Percentiles rank a stretch among this genome's conserved stretches.
Evolutionary conservation across 2,797 vertebrate genomes (phyloP).

Genomic region (Anolis apletophallus): DNA sequence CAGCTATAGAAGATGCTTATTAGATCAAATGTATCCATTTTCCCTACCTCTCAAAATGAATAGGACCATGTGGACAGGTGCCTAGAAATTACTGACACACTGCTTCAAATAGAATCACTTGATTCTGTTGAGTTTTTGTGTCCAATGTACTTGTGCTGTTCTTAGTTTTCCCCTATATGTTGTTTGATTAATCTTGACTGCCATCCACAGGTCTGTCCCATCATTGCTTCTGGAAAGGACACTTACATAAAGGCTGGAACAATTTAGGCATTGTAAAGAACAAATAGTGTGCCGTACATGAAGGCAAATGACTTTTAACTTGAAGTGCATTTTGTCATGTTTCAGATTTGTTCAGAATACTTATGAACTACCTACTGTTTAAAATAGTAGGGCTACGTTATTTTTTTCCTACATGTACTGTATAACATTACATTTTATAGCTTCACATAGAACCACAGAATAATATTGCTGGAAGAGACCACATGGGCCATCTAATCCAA

Average conservation of each 20-base stretch:
- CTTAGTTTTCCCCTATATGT: neutral
- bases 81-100: neutral
- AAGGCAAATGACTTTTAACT: slow-evolving; percentile 16
- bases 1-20: neutral
- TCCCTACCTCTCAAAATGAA: neutral
- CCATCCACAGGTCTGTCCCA: slow-evolving; percentile 66
- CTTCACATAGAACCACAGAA: neutral
- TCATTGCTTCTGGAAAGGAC: slow-evolving; percentile 49
- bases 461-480: too few species aligned
- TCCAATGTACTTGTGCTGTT: neutral
- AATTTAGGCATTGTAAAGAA: neutral
- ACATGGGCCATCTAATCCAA: too few species aligned
- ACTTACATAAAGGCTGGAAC: neutral
- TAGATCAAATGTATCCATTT: neutral
- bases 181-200: slow-evolving; percentile 63
- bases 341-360: neutral
- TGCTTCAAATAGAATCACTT: neutral
- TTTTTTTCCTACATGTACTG: neutral
- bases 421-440: neutral
- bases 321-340: slow-evolving; percentile 18
- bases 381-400: neutral
- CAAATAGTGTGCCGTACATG: neutral
- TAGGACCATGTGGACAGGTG: neutral
- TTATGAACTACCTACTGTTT: neutral
- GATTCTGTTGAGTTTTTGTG: neutral